A percentile compares a stretch with the other conserved stretches of the same genome.
Evolutionary conservation across 2,797 vertebrate genomes (phyloP).

Genomic region (Crocodylus rhombifer): DNA sequence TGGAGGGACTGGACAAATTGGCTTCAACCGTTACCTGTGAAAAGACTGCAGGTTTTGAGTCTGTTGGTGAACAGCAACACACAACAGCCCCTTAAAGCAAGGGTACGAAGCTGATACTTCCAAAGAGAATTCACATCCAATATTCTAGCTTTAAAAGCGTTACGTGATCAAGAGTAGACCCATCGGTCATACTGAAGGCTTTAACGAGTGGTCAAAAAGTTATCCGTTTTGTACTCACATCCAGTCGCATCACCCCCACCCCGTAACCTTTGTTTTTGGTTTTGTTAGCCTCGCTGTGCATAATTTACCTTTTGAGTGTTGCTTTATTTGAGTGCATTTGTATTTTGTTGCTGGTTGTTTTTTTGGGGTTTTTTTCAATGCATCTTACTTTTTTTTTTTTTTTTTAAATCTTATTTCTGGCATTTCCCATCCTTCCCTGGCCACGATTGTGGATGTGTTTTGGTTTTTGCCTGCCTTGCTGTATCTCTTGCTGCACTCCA

Average conservation of each 20-base stretch:
- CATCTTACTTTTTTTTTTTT: slow-evolving; percentile 82
- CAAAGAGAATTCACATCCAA: slow-evolving; percentile 54
- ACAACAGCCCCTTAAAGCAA: neutral
- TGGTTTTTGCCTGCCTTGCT: slow-evolving; percentile 87
- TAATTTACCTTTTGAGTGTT: slow-evolving; percentile 59
- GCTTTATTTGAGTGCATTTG: slow-evolving; percentile 72
- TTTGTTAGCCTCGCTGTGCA: slow-evolving; percentile 62
- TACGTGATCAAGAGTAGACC: slow-evolving; percentile 54
- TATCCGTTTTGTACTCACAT: slow-evolving; percentile 58
- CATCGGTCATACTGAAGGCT: slow-evolving; percentile 36
- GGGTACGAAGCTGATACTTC: neutral
- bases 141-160: slow-evolving; percentile 73
- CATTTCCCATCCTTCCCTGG: slow-evolving; percentile 81
- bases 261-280: slow-evolving; percentile 45
- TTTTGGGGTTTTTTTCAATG: slow-evolving; percentile 54
- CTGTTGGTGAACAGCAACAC: neutral
- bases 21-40: neutral
- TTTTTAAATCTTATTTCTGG: slow-evolving; percentile 79
- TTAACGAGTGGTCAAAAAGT: slow-evolving; percentile 70
- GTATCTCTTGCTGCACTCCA: slow-evolving; percentile 83
- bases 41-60: slow-evolving; percentile 1
- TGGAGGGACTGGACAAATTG: neutral
- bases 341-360: slow-evolving; percentile 62
- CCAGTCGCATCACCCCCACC: slow-evolving; percentile 27
- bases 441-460: slow-evolving; percentile 81